These are phyloP conservation scores for Villa cingulata DNA, from an alignment of 2,888 invertebrate genomes.

Conservation along the genomic window DNA sequence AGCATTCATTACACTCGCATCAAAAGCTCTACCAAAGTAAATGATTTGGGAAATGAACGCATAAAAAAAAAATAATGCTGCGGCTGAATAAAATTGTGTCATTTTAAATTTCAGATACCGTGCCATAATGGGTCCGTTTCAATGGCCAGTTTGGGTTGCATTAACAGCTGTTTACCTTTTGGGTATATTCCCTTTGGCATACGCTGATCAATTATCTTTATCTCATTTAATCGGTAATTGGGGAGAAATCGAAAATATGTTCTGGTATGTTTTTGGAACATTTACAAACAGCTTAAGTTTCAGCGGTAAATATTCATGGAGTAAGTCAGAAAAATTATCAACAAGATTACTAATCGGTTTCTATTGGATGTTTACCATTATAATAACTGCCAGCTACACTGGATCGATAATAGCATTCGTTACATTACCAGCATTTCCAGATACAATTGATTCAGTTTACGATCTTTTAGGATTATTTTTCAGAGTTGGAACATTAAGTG, in stretches of 20 bases:
- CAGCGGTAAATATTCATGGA: constrained; percentile 55
- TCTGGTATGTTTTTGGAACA: constrained; percentile 76
- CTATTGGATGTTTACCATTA: constrained; percentile 77
- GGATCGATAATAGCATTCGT: constrained; percentile 76
- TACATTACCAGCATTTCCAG: constrained; percentile 61
- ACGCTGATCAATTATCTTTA: constrained; percentile 55
- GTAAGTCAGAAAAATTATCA: constrained; percentile 50
- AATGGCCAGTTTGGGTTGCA: constrained; percentile 67
- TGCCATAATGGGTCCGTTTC: constrained; percentile 71
- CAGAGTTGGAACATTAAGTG: constrained; percentile 58
- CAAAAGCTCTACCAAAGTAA: constrained; percentile 62
- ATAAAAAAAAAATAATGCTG: neutral
- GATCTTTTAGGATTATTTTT: constrained; percentile 54
- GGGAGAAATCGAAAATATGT: constrained; percentile 67
- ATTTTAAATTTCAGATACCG: constrained; percentile 45
- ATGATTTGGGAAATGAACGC: neutral
- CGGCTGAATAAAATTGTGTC: too few species aligned
- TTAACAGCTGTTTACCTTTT: constrained; percentile 56
- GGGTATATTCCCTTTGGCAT: constrained; percentile 59
- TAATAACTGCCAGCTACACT: constrained; percentile 70
- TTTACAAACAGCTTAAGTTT: constrained; percentile 71
- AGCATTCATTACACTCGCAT: constrained; percentile 59
- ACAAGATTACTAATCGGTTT: constrained; percentile 58
- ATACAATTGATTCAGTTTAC: constrained; percentile 53
- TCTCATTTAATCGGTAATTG: constrained; percentile 51